phyloP scores from a whole-genome alignment of 2,113 vertebrate species.

The Misgurnus anguillicaudatus region DNA sequence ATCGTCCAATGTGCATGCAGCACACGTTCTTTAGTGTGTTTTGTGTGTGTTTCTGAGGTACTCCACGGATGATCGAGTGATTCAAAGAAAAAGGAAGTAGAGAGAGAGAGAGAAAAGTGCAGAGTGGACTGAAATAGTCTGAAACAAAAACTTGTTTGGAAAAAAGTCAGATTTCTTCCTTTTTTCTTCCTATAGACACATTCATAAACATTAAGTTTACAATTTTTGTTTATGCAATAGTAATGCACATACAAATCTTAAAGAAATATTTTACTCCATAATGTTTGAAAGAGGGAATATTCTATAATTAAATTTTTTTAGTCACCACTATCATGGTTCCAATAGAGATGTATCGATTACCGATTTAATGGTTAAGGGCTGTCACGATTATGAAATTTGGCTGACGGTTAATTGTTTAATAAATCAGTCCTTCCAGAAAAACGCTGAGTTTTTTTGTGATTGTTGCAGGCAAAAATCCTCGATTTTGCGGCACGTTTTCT shows the following conservation, averaged over 20 bases:
- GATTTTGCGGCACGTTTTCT: no score
- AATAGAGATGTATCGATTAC: no score
- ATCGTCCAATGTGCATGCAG: neutral
- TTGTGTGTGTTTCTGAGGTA: neutral
- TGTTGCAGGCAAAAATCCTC: no score
- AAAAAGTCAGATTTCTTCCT: constrained; percentile 25
- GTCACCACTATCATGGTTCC: no score
- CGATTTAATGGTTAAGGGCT: no score
- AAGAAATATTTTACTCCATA: neutral
- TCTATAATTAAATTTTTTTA: no score
- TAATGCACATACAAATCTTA: neutral
- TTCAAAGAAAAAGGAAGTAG: constrained; percentile 19
- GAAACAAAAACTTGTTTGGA: constrained; percentile 20
- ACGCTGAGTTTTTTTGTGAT: no score
- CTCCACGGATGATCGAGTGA: neutral
- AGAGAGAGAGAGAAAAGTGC: constrained; percentile 3
- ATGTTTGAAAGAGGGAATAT: no score
- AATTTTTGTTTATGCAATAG: neutral
- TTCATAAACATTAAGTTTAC: neutral
- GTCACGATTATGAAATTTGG: no score
- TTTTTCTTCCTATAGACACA: constrained; percentile 6
- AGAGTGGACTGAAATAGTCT: constrained; percentile 29
- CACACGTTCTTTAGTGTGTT: neutral
- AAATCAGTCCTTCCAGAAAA: no score
- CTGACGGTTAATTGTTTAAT: no score